Conservation (phyloP, 1,140 invertebrate species). For the Drosophila mauritiana region DNA sequence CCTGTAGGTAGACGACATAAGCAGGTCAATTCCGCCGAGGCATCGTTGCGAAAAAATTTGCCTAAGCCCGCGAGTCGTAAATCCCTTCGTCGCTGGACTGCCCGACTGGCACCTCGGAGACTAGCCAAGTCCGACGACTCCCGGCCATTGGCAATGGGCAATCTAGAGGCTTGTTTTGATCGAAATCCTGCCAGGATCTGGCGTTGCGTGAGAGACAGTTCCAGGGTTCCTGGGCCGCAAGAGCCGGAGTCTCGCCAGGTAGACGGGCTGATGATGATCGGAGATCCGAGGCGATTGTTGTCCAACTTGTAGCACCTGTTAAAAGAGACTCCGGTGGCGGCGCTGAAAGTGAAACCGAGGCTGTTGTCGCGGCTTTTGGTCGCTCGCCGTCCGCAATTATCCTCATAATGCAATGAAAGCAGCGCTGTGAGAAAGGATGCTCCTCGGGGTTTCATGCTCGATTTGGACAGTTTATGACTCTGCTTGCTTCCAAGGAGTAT, state of each 20-base stretch:
- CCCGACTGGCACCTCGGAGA: conserved; percentile 59
- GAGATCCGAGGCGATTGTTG: conserved; percentile 42
- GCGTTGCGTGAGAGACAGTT: conserved; percentile 64
- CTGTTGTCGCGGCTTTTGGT: conserved; percentile 64
- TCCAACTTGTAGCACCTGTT: conserved; percentile 77
- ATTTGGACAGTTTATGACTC: conserved; percentile 78
- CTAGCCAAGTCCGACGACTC: conserved; percentile 51
- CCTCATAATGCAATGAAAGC: conserved; percentile 69
- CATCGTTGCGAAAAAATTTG: conserved; percentile 63
- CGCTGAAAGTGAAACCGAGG: conserved; percentile 62
- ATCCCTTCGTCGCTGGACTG: conserved; percentile 53
- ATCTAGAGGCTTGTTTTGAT: conserved; percentile 80
- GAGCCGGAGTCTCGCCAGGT: conserved; percentile 53
- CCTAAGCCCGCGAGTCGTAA: conserved; percentile 79
- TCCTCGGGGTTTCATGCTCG: conserved; percentile 73
- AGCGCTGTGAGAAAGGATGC: conserved; percentile 66
- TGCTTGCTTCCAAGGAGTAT: conserved; percentile 49
- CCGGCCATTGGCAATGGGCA: conserved; percentile 38
- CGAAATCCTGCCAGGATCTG: conserved; percentile 68
- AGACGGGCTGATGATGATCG: conserved; percentile 71
- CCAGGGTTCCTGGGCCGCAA: conserved; percentile 10
- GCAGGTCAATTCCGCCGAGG: conserved; percentile 28
- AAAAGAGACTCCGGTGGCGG: conserved; percentile 24
- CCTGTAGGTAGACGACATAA: conserved; percentile 47
- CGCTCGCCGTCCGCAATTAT: conserved; percentile 61